A percentile compares a stretch with the other conserved stretches of the same genome.
Evolutionary conservation across 2,888 invertebrate genomes (phyloP).

Genomic region (Agrenia bidenticulata): DNA sequence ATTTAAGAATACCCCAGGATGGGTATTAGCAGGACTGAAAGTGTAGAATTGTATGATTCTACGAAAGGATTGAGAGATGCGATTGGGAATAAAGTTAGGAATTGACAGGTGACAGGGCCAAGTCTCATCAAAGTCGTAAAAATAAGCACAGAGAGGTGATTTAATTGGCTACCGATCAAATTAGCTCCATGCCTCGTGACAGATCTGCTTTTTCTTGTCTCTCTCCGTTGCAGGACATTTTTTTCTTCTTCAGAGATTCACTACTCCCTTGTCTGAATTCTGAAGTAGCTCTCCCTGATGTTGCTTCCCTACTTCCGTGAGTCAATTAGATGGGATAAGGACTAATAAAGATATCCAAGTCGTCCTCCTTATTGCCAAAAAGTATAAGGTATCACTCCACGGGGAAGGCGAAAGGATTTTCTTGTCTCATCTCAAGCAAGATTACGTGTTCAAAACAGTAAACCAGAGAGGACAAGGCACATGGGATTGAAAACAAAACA

Average conservation of each 20-base stretch:
- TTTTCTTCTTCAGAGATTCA: not conserved
- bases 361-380: constrained; percentile 1
- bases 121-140: constrained; percentile 11
- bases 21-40: too few relatives aligned
- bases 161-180: constrained; percentile 41
- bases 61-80: too few relatives aligned
- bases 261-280: not conserved
- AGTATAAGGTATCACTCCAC: too few relatives aligned
- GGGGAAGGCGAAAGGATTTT: constrained; percentile 5
- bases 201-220: constrained; percentile 13
- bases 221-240: too few relatives aligned
- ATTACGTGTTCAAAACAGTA: constrained; percentile 3
- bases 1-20: too few relatives aligned
- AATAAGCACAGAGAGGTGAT: constrained; percentile 17
- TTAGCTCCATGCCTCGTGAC: constrained; percentile 27
- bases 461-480: too few relatives aligned
- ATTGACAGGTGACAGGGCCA: constrained; percentile 19
- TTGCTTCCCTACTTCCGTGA: not conserved
- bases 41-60: too few relatives aligned
- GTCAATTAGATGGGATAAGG: constrained; percentile 19
- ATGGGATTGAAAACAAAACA: too few relatives aligned
- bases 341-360: constrained; percentile 19
- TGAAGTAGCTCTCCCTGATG: constrained; percentile 2
- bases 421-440: constrained; percentile 22
- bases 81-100: constrained; percentile 1